A percentile compares a stretch with the other conserved stretches of the same genome.
Conservation (phyloP, 2,113 vertebrate species). For the Dicrurus megarhynchus region DNA sequence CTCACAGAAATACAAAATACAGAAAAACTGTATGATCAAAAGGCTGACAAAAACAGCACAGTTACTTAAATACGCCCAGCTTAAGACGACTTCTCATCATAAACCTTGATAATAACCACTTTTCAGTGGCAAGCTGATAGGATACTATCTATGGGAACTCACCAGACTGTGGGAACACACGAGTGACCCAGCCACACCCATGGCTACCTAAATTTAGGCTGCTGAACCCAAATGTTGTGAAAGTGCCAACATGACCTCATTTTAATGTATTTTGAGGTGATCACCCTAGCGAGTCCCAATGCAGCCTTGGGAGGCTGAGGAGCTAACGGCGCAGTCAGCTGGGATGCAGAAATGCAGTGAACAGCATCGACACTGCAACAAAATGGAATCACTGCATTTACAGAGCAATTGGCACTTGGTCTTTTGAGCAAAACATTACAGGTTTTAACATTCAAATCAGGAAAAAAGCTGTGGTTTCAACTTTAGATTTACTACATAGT, state of each 20-base stretch:
- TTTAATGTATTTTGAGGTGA: not conserved
- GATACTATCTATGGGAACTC: not conserved
- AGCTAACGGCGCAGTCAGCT: fast-evolving
- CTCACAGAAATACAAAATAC: not conserved
- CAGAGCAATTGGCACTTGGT: not conserved
- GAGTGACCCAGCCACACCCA: not conserved
- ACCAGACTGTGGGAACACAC: not conserved
- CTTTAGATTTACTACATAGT: not conserved
- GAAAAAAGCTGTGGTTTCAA: not conserved
- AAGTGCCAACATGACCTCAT: not conserved
- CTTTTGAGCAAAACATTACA: not conserved
- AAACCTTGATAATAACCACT: not conserved
- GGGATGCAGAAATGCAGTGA: not conserved
- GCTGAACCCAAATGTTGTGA: not conserved
- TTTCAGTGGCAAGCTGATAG: not conserved
- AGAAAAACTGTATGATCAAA: not conserved
- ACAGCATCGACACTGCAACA: not conserved
- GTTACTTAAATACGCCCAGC: not conserved
- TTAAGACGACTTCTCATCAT: not conserved
- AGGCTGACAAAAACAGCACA: not conserved
- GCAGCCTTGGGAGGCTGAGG: not conserved
- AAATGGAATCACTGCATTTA: not conserved
- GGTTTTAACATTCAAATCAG: not conserved
- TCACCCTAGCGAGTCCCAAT: not conserved
- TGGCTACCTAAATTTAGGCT: not conserved